Evolutionary conservation across 2,113 vertebrate genomes (phyloP).

Genomic region (Thamnophis sirtalis): DNA sequence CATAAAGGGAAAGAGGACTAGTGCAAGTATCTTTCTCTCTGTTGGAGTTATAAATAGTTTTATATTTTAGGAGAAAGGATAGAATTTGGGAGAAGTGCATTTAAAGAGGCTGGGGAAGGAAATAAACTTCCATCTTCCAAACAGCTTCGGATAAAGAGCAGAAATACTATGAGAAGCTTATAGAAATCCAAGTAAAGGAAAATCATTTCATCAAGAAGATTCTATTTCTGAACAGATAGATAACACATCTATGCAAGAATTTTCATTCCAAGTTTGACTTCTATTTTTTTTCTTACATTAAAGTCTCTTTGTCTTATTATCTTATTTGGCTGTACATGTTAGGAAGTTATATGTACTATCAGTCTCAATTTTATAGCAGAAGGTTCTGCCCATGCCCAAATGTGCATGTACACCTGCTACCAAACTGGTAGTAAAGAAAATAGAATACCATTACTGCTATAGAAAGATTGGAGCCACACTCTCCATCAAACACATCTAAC

Average conservation of each 20-base stretch:
- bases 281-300: not conserved
- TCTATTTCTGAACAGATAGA: not conserved
- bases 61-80: not conserved
- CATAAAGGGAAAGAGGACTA: not conserved
- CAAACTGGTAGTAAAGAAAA: too few species aligned
- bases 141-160: not conserved
- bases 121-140: not conserved
- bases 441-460: not conserved
- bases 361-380: not conserved
- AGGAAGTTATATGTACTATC: not conserved
- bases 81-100: not conserved
- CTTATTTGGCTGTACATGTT: not conserved
- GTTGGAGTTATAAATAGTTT: not conserved
- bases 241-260: not conserved
- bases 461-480: not conserved
- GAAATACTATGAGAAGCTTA: not conserved
- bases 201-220: not conserved
- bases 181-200: not conserved
- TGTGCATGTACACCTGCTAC: too few species aligned
- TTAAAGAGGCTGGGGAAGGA: not conserved
- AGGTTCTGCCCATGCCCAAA: too few species aligned
- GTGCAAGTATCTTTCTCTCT: not conserved
- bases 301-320: not conserved
- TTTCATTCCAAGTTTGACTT: not conserved
- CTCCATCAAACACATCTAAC: not conserved